Evolutionary conservation across 2,888 invertebrate genomes (phyloP), one percentile per base, ranked within the genome.

Genomic region (Lycophotia porphyrea): DNA sequence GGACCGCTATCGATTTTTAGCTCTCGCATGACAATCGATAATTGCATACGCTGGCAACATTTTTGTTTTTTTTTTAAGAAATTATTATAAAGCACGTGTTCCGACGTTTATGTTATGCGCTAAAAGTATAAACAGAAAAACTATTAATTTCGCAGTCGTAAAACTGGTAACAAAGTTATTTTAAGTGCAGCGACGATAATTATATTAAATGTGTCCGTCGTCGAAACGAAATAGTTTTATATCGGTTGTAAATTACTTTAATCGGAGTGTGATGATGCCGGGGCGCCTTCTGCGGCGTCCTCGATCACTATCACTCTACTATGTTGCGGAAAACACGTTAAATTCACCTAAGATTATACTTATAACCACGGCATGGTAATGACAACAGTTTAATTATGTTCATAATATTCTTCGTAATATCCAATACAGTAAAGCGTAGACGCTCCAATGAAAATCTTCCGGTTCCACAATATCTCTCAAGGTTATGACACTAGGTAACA

Each of bases 1-100:
- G 96, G 96, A 96, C 96, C 96, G 93, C 79, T 92, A 96, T 96
- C 94, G 96, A 96, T 96, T 96, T 93, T 92, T 85, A 69, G 67
- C 82, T 76, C 88, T 87, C 85, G 78, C 87, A 81, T 75, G 78
- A 69, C 77, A 87, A 91, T 93, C 91, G 89, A 92, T 92, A 89
- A 70, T 80, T 80, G 74, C 58, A 76, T 60, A 44, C 24, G 31
- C 31, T 61, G 77, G 72, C 68, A 78, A 78, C 60, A 65, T 58
- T 69, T 64, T 24, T 5, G 11, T 13, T 44, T 52, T 36, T 74
- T 79, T 73, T 74, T 64, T 36, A 42, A n/a, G 5, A 55, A 47
- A 70, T 49, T 67, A 21, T 47, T 67, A 39, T 21, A 71, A 61
- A 74, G 15, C 60, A 71, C 61, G n/a, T 44, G 58, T 65, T 68